Conservation (phyloP, 2,797 vertebrate species). For the Eleutherodactylus coqui region DNA sequence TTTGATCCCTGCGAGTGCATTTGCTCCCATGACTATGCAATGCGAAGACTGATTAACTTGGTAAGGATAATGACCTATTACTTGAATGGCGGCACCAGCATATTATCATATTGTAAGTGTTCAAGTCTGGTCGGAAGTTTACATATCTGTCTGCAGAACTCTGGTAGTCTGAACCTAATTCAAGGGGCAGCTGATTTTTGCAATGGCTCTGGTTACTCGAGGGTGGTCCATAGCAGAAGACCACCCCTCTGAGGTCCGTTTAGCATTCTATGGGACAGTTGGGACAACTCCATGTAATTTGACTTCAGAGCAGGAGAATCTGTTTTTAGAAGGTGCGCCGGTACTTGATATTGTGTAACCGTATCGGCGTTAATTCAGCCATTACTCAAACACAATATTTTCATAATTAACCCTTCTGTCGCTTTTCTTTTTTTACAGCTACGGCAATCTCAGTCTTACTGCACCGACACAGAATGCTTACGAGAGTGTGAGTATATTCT, state of each 20-base stretch:
- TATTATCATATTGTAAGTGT: too few species aligned
- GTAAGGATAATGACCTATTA: conserved; percentile 75
- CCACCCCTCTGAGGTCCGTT: too few species aligned
- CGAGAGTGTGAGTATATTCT: conserved; percentile 81
- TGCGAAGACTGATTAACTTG: conserved; percentile 96
- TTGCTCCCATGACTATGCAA: conserved; percentile 94
- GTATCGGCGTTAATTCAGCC: neutral
- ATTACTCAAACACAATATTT: neutral
- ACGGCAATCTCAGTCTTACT: conserved; percentile 96
- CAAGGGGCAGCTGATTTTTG: too few species aligned
- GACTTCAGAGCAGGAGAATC: neutral
- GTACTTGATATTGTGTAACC: neutral
- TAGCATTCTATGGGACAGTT: too few species aligned
- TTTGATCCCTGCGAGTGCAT: conserved; percentile 98
- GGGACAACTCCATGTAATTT: neutral
- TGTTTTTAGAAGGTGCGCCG: neutral
- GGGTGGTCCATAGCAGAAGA: too few species aligned
- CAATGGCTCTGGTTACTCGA: too few species aligned
- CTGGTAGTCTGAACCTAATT: too few species aligned
- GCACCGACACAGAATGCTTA: conserved; percentile 85
- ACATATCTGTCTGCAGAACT: too few species aligned
- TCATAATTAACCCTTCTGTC: neutral
- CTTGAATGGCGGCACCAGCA: neutral
- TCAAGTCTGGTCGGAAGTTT: too few species aligned
- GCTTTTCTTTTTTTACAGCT: conserved; percentile 79